Base-by-base conservation (phyloP, 2,888 invertebrate species). In the Chirona hameri region DNA sequence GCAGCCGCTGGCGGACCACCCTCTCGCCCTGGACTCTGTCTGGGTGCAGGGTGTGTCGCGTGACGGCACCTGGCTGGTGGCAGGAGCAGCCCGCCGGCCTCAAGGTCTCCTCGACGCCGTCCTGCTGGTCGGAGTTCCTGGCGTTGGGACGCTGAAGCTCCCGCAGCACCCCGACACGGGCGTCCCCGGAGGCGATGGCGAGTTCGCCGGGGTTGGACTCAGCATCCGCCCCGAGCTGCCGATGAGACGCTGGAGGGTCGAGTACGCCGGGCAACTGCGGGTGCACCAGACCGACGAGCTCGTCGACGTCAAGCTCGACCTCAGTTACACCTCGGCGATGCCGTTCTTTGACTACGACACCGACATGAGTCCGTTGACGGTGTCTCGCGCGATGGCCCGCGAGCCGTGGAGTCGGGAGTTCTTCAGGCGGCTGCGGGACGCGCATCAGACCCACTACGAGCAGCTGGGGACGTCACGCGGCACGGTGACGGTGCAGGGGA, bases 401-500 rank as follows among this genome's bases (percentile, higher is more conserved):
- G 94, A 95, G 87, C 90, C 90, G 0, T 95, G 95, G 95, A 91
- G 91, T 82, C 89, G 90, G 82, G 88, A 91, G 82, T 93, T 93
- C 87, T 95, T 92, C 86, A 88, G 92, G 82, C 89, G 89, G 48
- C 90, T 92, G 84, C 89, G 72, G 88, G 93, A 93, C 52, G 91
- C 92, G 1, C 94, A 94, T 86, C 94, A 95, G 86, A 92, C 92
- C 0, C 95, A 95, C 86, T 95, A 95, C 87, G 95, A 95, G 86
- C 95, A 95, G 88, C 93, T 93, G 88, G 94, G 95, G 0, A 88
- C 88, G 5, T 86, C 94, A 82, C 89, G 89, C 52, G 94, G 93
- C 82, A 90, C 88, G 48, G 88, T 93, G 81, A 88, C 88, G 82
- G 88, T 94, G 72, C 87, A 7, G 48, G 57, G 57, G 14, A 9